These are phyloP conservation scores for Dasypolia templi DNA, from an alignment of 2,888 invertebrate species.

Conservation along the genomic window DNA sequence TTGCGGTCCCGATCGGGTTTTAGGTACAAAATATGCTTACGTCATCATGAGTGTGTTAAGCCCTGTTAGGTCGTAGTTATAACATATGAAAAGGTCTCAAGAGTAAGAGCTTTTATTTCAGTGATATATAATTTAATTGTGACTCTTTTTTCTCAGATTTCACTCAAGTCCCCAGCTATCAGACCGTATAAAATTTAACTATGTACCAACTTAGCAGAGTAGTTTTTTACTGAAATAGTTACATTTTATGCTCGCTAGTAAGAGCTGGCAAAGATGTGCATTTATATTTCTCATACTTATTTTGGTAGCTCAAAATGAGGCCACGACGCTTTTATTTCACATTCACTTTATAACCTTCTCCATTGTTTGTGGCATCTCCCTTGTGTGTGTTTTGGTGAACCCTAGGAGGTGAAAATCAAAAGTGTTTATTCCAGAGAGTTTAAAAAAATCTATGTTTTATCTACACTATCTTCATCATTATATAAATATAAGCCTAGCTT, in stretches of 20 bases:
- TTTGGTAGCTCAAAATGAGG: slow-evolving; percentile 52
- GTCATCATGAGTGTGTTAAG: slow-evolving; percentile 21
- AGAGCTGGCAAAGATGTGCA: slow-evolving; percentile 57
- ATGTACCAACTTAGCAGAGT: slow-evolving; percentile 58
- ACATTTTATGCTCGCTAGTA: slow-evolving; percentile 56
- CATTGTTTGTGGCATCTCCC: slow-evolving; percentile 38
- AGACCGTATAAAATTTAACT: slow-evolving; percentile 60
- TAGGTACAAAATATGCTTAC: slow-evolving; percentile 25
- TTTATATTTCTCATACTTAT: slow-evolving; percentile 60
- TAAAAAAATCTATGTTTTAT: not conserved
- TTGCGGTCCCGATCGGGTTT: slow-evolving; percentile 5
- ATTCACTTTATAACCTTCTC: slow-evolving; percentile 44
- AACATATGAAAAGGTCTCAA: slow-evolving; percentile 8
- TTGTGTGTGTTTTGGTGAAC: slow-evolving; percentile 32
- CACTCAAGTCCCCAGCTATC: slow-evolving; percentile 33
- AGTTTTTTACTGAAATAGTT: slow-evolving; percentile 65
- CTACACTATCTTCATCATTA: not conserved
- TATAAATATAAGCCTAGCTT: not conserved
- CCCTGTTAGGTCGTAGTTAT: slow-evolving; percentile 8
- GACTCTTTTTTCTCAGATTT: slow-evolving; percentile 35
- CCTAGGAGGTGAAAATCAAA: not conserved
- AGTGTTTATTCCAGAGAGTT: not conserved
- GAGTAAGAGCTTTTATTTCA: slow-evolving; percentile 25
- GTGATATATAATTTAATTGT: slow-evolving; percentile 34
- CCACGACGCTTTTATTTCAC: slow-evolving; percentile 48